Conservation (phyloP, 2,113 vertebrate genomes). For the Strix uralensis region DNA sequence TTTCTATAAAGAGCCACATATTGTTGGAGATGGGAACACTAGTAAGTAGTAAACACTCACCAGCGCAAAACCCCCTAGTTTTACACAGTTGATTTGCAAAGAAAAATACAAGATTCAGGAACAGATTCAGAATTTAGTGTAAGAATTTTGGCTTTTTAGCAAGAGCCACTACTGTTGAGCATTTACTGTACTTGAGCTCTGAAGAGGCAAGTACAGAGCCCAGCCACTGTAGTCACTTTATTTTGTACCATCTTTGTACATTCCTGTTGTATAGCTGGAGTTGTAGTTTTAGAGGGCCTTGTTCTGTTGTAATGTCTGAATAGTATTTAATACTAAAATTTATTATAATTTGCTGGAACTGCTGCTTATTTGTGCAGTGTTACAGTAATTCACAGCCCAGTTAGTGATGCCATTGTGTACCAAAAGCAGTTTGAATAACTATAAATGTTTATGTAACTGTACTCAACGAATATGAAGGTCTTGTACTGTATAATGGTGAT, state of each 20-base stretch:
- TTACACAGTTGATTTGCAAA: background rate
- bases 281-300: constrained; percentile 59
- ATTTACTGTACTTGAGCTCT: constrained; percentile 56
- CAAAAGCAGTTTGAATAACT: constrained; percentile 69
- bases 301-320: constrained; percentile 78
- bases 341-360: constrained; percentile 69
- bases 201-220: constrained; percentile 45
- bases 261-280: constrained; percentile 78
- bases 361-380: constrained; percentile 77
- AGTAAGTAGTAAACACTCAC: constrained; percentile 10
- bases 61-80: background rate
- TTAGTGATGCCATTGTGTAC: constrained; percentile 65
- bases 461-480: constrained; percentile 67
- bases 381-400: constrained; percentile 71
- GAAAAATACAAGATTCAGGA: background rate
- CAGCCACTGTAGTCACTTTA: constrained; percentile 77
- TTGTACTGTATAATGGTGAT: constrained; percentile 78
- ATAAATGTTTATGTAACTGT: constrained; percentile 71
- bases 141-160: constrained; percentile 13
- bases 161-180: background rate
- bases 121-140: background rate
- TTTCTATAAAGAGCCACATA: background rate
- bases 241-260: constrained; percentile 76
- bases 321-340: constrained; percentile 74
- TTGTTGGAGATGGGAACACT: constrained; percentile 1